Evolutionary conservation across 2,888 invertebrate species (phyloP), one percentile per base, ranked within the genome.

Genomic region (Caenorhabditis doughertyi): DNA sequence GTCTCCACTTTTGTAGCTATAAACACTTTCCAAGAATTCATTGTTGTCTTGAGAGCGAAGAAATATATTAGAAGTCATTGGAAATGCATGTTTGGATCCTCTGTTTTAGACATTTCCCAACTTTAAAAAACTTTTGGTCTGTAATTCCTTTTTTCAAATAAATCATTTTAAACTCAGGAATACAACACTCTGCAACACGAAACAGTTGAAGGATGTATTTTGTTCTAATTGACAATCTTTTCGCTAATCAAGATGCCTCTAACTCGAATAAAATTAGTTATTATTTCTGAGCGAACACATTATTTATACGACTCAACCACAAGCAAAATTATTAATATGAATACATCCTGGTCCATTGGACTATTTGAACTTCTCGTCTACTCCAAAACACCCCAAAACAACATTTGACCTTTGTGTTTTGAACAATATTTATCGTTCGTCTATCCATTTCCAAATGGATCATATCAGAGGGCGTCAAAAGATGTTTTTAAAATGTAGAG

Each of bases 381-480:
- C 4, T 21, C 3, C 21, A 4, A 21, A 49, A 49, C 4, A 3
- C 49, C 18, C 49, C 18, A 21, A 49, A 49, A 49, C 21, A 21
- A 4, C 21, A 49, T 32, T 25, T 44, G 32, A 25, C 5, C 25
- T 67, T 42, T 53, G 67, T 68, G 21, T 18, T 70, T 56, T 70
- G 44, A 25, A 39, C 55, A 29, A 23, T 35, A 21, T 25, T 21
- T 3, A 47, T 0, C 25, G 16, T 32, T 51, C 3, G 13, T 21
- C 18, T 23, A 16, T 64, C 13, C n/a, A n/a, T n/a, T n/a, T n/a
- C n/a, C 25, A 3, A 25, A 51, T 21, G 21, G 39, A 58, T 58
- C 58, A 68, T 70, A 51, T 68, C 18, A 16, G 23, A 27, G 29
- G 72, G 11, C 51, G 23, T 32, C 42, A 47, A 21, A 47, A 32